Conservation (phyloP, 1,140 invertebrate genomes). For the Adelges cooleyi region DNA sequence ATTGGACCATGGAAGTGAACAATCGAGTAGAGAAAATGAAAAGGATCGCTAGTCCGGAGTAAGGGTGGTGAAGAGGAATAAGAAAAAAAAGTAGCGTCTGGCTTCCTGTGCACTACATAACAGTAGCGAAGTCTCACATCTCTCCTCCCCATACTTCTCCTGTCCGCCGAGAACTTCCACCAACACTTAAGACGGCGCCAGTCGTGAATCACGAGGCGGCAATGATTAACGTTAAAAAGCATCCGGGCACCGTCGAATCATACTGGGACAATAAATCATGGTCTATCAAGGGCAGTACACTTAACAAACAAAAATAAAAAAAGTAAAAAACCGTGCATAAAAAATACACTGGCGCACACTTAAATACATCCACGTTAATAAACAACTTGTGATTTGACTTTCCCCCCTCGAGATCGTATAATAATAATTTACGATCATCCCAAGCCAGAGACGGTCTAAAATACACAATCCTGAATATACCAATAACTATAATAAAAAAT, state of each 20-base stretch:
- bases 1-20: too few species aligned
- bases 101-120: background rate
- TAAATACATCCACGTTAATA: constrained; percentile 19
- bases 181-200: constrained; percentile 27
- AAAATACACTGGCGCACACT: constrained; percentile 7
- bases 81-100: background rate
- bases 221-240: constrained; percentile 29
- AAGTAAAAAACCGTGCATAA: background rate
- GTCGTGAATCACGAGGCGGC: constrained; percentile 26
- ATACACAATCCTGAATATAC: too few species aligned
- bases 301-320: background rate
- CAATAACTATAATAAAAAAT: too few species aligned
- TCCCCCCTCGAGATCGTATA: background rate
- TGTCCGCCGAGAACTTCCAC: constrained; percentile 9
- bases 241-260: constrained; percentile 25
- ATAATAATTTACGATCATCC: too few species aligned
- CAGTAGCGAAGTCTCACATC: background rate
- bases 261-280: constrained; percentile 23
- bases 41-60: too few species aligned
- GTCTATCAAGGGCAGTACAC: constrained; percentile 4
- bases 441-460: too few species aligned
- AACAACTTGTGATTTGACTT: constrained; percentile 26
- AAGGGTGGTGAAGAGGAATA: too few species aligned
- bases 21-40: too few species aligned
- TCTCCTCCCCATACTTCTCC: background rate